These are phyloP conservation scores for Meles meles DNA, from an alignment of 2,113 vertebrate genomes.

Conservation along the genomic window DNA sequence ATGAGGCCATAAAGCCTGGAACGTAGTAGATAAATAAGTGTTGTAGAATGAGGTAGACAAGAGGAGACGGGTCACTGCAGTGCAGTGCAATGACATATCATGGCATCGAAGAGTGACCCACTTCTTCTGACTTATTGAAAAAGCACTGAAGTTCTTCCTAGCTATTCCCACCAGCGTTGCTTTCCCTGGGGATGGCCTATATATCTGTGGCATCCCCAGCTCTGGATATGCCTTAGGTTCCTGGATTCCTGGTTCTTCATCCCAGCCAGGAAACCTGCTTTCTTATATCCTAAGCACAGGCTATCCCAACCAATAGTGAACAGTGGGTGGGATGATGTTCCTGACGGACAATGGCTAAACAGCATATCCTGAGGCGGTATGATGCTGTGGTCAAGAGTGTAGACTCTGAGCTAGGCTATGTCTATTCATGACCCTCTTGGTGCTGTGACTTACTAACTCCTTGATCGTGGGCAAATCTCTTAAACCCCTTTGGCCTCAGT, in stretches of 20 bases:
- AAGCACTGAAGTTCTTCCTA: background rate
- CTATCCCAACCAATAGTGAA: background rate
- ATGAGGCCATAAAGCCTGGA: background rate
- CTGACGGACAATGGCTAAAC: background rate
- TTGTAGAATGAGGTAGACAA: background rate
- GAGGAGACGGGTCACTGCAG: background rate
- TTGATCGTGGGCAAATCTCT: background rate
- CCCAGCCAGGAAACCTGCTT: background rate
- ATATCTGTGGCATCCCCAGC: background rate
- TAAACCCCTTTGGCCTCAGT: background rate
- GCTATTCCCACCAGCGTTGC: background rate
- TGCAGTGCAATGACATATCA: background rate
- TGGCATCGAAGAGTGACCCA: background rate
- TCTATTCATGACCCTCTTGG: background rate
- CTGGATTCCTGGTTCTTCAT: background rate
- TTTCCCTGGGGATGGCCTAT: rapidly evolving
- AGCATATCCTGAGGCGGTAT: background rate
- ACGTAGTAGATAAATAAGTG: background rate
- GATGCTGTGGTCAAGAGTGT: background rate
- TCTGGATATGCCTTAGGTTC: background rate
- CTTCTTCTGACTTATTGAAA: background rate
- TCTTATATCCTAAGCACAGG: background rate
- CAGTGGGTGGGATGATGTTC: background rate
- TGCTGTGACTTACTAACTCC: background rate
- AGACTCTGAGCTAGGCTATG: background rate